Percentiles rank a stretch among this genome's conserved stretches.
Evolutionary conservation across 1,140 invertebrate genomes (phyloP).

Genomic region (Drosophila tsacasi): DNA sequence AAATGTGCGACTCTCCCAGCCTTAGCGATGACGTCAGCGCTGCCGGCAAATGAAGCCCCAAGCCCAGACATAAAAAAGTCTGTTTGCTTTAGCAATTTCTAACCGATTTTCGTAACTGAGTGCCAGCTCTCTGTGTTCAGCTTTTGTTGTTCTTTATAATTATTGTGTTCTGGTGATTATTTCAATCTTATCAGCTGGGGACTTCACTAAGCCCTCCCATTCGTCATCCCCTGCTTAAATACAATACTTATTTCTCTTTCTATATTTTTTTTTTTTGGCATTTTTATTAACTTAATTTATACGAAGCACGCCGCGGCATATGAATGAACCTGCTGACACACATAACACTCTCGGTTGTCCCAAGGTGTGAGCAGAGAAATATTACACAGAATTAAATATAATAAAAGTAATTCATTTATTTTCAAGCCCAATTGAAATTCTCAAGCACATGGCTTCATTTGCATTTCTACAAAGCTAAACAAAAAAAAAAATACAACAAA

Average conservation of each 20-base stretch:
- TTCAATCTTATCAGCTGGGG: constrained; percentile 63
- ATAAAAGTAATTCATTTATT: constrained; percentile 20
- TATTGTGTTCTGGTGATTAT: constrained; percentile 51
- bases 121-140: constrained; percentile 28
- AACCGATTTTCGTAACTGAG: constrained; percentile 46
- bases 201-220: constrained; percentile 33
- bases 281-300: constrained; percentile 29
- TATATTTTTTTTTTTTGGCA: constrained; percentile 20
- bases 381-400: constrained; percentile 34
- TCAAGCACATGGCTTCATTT: constrained; percentile 24
- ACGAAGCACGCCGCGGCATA: constrained; percentile 27
- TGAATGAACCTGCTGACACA: constrained; percentile 52
- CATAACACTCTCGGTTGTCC: constrained; percentile 20
- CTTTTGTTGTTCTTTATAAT: constrained; percentile 14
- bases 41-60: constrained; percentile 30
- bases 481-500: neutral
- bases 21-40: constrained; percentile 42
- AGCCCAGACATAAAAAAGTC: constrained; percentile 35
- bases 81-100: constrained; percentile 39
- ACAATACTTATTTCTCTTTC: constrained; percentile 15
- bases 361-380: constrained; percentile 48
- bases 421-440: constrained; percentile 23
- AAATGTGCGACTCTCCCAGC: constrained; percentile 30
- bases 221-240: constrained; percentile 37
- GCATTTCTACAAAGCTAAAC: constrained; percentile 26